Base-by-base conservation (phyloP, 2,797 vertebrate species). In the Coranthus polyacanthus region DNA sequence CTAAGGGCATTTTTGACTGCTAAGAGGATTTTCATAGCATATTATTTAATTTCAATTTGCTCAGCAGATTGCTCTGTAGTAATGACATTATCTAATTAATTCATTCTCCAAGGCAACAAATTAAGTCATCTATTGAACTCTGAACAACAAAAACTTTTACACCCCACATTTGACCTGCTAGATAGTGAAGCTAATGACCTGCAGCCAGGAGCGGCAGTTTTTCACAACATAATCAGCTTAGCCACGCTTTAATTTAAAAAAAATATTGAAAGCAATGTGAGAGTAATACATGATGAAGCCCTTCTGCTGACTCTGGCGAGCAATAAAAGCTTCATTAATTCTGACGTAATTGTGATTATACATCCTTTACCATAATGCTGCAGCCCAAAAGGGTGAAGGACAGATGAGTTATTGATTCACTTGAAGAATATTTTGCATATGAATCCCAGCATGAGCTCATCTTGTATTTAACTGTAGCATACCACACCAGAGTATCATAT, bases 1-100 rank as follows among this genome's bases (percentile, higher is more conserved):
- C 61, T 57, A 5, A 34, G 16, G 45, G 51, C 37, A 58, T 58
- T 11, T 32, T 32, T 32, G 21, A 32, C 29, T 32, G 29, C 29
- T 32, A 32, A 9, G 29, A 63, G 52, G 20, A 51, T 52, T 58
- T 42, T 64, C 32, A 5, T 22, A 9, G 49, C 46, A 63, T 62
- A 70, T 79, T 41, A 70, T 68, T 75, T 67, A 3, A 81, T 76
- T 87, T 76, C 43, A 68, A 51, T 81, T 71, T 76, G 47, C 49
- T 68, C 55, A 6, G 47, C 52, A 38, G 61, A 77, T 65, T 44
- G 49, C 54, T 67, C 57, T 24, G 52, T 26, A 21, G 29, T 52
- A 37, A 69, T 65, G 58, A 72, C 78, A 60, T 64, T 73, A 82
- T 80, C 61, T 44, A 61, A 84, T 84, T 74, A 75, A 78, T 74